Base-by-base conservation (phyloP, 2,113 vertebrate species). In the Caracal caracal region DNA sequence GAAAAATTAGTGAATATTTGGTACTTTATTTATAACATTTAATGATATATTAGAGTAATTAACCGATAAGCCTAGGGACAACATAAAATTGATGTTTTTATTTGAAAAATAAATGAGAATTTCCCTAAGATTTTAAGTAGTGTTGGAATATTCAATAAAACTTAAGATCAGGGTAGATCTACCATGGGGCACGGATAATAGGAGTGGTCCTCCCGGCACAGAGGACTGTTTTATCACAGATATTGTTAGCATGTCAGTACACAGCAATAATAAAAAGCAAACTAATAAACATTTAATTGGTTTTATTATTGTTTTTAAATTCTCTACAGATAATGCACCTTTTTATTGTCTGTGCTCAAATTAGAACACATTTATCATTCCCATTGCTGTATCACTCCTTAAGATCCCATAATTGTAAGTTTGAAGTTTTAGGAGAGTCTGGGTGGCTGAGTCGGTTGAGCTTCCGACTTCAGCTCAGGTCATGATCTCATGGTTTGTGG, bases 1-100 rank as follows among this genome's bases (percentile, higher is more conserved):
- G 71, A 6, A 63, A 82, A 91, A 12, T 28, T 85, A 63, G 5
- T 63, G 53, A 65, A 79, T 82, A 43, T 53, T 56, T 95, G 51
- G 22, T 81, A 70, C 65, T 80, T 94, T 94, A 90, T 51, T 84
- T 91, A 78, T 79, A 81, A 76, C 79, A 51, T 87, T 65, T 59
- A 87, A 88, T 92, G 82, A 70, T 49, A 61, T 73, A 82, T 37
- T 65, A 61, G 17, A 96, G 30, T 78, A 84, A 71, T 37, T 68
- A 84, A 75, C 37, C 75, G 63, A n/a, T 76, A 68, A 93, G n/a
- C 4, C 26, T 63, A 63, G 9, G 20, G n/a, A 66, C 61, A 95
- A 96, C 30, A 71, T 68, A 85, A 33, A 53, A 68, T 76, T 73
- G 17, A 51, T 81, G 66, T 84, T 97, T 95, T 85, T 63, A 91